phyloP scores from a whole-genome alignment of 2,888 invertebrate genomes.

The Lasiommata megera region DNA sequence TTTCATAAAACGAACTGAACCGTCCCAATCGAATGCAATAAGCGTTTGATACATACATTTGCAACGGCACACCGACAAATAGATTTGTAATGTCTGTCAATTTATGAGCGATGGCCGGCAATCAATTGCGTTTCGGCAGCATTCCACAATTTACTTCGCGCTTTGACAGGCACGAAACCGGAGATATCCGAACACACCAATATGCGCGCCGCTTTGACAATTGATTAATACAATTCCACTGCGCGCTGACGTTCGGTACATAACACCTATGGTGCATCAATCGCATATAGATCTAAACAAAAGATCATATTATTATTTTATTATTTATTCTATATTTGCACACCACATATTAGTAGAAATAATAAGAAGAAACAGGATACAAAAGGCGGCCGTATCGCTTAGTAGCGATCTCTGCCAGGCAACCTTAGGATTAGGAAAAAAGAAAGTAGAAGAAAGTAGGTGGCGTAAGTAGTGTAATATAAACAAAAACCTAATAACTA shows the following conservation, averaged over 20 bases:
- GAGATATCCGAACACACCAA: slow-evolving; percentile 50
- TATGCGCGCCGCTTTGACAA: slow-evolving; percentile 60
- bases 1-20: not conserved
- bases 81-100: slow-evolving; percentile 31
- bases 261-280: slow-evolving; percentile 22
- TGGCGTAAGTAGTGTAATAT: too few species aligned
- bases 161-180: slow-evolving; percentile 48
- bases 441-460: too few species aligned
- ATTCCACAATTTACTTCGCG: slow-evolving; percentile 49
- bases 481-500: too few species aligned
- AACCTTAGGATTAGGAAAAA: too few species aligned
- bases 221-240: slow-evolving; percentile 76
- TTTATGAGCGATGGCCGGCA: slow-evolving; percentile 26
- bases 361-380: too few species aligned
- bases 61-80: slow-evolving; percentile 21
- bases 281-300: not conserved
- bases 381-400: too few species aligned
- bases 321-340: too few species aligned
- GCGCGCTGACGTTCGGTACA: slow-evolving; percentile 48
- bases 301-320: not conserved
- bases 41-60: not conserved
- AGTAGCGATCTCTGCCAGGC: too few species aligned
- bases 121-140: slow-evolving; percentile 28
- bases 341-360: too few species aligned
- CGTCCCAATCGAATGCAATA: not conserved